phyloP scores from a whole-genome alignment of 1,140 invertebrate genomes.

The Lepidurus apus region DNA sequence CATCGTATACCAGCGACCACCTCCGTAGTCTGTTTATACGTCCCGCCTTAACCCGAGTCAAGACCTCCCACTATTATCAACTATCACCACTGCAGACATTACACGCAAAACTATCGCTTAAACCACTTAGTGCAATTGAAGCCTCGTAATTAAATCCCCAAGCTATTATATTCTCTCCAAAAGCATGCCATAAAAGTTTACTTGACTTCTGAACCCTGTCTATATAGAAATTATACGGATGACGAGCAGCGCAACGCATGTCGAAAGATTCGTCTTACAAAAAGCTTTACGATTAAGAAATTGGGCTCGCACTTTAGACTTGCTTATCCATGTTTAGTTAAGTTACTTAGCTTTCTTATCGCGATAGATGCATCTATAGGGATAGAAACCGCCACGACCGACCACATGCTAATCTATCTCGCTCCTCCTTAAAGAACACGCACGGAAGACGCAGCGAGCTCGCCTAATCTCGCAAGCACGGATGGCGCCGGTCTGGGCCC shows the following conservation, averaged over 20 bases:
- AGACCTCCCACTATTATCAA: constrained; percentile 10
- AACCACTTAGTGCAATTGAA: not conserved
- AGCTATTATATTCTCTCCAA: not conserved
- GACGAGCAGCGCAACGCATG: not conserved
- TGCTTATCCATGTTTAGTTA: constrained; percentile 6
- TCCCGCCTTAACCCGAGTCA: not conserved
- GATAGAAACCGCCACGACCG: not conserved
- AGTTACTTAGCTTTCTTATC: constrained; percentile 3
- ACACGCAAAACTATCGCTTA: not conserved
- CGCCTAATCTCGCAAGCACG: not conserved
- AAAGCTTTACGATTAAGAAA: not conserved
- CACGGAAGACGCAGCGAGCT: not conserved
- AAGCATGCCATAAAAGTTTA: not conserved
- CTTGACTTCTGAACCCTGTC: not conserved
- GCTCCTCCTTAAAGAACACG: not conserved
- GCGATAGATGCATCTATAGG: not conserved
- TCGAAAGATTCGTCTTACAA: not conserved
- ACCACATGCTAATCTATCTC: constrained; percentile 18
- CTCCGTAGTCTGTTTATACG: constrained; percentile 5
- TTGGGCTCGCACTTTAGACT: constrained; percentile 5
- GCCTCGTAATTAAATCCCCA: not conserved
- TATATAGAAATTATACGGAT: not conserved
- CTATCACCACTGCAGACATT: not conserved
- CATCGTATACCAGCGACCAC: constrained; percentile 11
- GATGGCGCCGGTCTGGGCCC: constrained; percentile 7